Base-by-base conservation (phyloP, 2,888 invertebrate genomes). In the Linyphia triangularis region DNA sequence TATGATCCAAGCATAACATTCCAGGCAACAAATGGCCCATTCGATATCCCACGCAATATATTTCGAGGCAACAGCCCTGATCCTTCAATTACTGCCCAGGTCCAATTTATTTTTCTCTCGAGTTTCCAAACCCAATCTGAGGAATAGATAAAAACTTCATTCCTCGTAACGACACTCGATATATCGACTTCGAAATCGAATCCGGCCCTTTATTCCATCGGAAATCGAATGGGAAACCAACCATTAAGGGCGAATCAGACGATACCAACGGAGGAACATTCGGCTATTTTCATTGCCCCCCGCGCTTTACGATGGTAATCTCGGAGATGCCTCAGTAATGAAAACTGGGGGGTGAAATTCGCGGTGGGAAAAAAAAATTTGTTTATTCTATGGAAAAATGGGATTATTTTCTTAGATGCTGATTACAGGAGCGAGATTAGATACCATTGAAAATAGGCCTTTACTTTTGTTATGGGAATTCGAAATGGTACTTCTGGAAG, bases 111-210 rank as follows among this genome's bases (percentile, higher is more conserved):
- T 43, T 51, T 43, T 10, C 16, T 43, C 16, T 3, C 9, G 16
- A 43, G 43, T 51, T 51, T 51, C 51, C 16, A 5, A n/a, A n/a
- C 33, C 33, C 9, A 6, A 33, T 33, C 33, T 33, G 9, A 51
- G 51, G 51, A 51, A 51, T 51, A 51, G 51, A 51, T 51, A 51
- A 51, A 51, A 51, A 51, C 51, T 51, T 51, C 51, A 51, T 51
- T 51, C n/a, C 51, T 51, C 51, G 51, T 51, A 51, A 51, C 24
- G 70, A 43, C 70, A 51, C 51, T 28, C 70, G 70, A 26, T 43
- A 43, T 70, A 70, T 70, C 43, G 70, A 70, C 43, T 70, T 19
- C 67, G n/a, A 33, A 30, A 67, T 67, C 67, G 67, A 67, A 30
- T 7, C 40, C 69, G 24, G 40, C 69, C 33, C n/a, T 13, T n/a